These are phyloP conservation scores for Slavum lentiscoides DNA, from an alignment of 2,888 invertebrate genomes.

Conservation along the genomic window DNA sequence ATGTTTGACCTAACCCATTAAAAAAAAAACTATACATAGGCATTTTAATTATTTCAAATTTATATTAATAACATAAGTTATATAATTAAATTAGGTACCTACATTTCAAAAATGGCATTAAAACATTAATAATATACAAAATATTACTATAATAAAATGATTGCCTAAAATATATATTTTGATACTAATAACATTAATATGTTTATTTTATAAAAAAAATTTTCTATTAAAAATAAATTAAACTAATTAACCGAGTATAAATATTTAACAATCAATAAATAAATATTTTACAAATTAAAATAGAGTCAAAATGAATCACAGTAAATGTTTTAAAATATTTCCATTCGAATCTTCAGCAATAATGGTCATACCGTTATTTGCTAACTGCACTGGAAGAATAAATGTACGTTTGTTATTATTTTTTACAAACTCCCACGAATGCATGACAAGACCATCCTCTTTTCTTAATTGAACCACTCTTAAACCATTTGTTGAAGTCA, in stretches of 20 bases:
- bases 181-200: neutral
- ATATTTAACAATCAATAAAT: neutral
- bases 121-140: neutral
- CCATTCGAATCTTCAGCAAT: slow-evolving; percentile 72
- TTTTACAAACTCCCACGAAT: slow-evolving; percentile 67
- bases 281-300: neutral
- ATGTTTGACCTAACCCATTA: neutral
- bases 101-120: neutral
- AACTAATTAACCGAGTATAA: neutral
- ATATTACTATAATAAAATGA: neutral
- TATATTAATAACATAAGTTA: neutral
- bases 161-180: neutral
- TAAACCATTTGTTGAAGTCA: slow-evolving; percentile 68
- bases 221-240: neutral
- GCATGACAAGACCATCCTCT: slow-evolving; percentile 66
- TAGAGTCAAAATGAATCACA: slow-evolving; percentile 20
- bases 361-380: slow-evolving; percentile 62
- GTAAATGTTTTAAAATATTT: slow-evolving; percentile 65
- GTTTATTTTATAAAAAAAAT: neutral
- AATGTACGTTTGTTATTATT: slow-evolving; percentile 57
- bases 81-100: neutral
- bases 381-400: slow-evolving; percentile 56
- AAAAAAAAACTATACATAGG: neutral
- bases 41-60: neutral
- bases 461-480: slow-evolving; percentile 70